phyloP scores from a whole-genome alignment of 1,140 invertebrate species.

The Chrysomallon squamiferum region DNA sequence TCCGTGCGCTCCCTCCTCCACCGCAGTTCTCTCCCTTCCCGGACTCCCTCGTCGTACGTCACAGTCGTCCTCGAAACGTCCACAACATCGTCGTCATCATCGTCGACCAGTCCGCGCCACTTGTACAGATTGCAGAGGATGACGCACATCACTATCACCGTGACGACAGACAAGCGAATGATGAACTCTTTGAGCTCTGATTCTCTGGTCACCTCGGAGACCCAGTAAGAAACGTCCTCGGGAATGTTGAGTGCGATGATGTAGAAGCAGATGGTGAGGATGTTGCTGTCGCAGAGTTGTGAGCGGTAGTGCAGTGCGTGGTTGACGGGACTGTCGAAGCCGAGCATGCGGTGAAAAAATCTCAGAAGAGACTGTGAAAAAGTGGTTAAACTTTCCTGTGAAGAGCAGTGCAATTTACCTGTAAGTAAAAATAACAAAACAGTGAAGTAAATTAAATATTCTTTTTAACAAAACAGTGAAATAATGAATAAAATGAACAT shows the following conservation, averaged over 20 bases:
- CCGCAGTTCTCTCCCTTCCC: background rate
- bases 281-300: background rate
- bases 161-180: background rate
- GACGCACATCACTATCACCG: background rate
- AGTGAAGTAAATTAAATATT: too few species aligned
- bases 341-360: too few species aligned
- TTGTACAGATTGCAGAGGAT: conserved; percentile 1
- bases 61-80: background rate
- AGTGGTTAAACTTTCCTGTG: too few species aligned
- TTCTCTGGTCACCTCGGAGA: background rate
- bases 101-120: background rate
- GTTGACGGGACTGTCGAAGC: conserved; percentile 20
- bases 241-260: background rate
- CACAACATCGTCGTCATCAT: background rate
- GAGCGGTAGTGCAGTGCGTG: background rate
- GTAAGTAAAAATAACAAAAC: too few species aligned
- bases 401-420: too few species aligned
- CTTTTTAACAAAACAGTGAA: too few species aligned
- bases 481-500: too few species aligned
- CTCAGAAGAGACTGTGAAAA: too few species aligned
- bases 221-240: background rate
- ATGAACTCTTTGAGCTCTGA: background rate
- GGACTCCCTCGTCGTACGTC: background rate
- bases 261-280: background rate
- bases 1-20: background rate